Conservation (phyloP, 2,797 vertebrate genomes). For the Merluccius polli region DNA sequence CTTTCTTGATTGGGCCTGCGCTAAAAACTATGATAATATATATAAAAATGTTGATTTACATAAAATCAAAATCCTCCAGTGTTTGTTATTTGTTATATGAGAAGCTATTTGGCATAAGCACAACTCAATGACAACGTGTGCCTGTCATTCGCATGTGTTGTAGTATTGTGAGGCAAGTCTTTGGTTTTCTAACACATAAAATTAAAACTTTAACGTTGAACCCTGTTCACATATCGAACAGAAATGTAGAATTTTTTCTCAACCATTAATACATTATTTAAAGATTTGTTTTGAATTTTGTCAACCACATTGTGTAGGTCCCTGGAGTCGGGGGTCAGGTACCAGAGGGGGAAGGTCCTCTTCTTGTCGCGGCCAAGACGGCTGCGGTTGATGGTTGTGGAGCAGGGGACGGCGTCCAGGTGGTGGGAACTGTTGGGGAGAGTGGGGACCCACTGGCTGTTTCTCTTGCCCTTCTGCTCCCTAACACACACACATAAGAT, state of each 20-base stretch:
- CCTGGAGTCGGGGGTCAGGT: background rate
- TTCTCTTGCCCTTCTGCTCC: constrained; percentile 95
- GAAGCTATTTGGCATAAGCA: background rate
- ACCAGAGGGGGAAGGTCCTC: constrained; percentile 95
- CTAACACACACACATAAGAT: constrained; percentile 51
- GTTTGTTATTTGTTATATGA: too few species aligned
- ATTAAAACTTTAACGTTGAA: background rate
- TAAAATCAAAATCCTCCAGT: background rate
- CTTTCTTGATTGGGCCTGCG: background rate
- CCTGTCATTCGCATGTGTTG: background rate
- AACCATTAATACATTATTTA: background rate
- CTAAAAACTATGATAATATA: background rate
- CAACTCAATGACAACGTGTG: background rate
- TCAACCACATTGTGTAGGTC: background rate
- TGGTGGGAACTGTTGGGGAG: constrained; percentile 98
- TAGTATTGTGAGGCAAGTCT: background rate
- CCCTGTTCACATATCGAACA: background rate
- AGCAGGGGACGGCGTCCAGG: constrained; percentile 93
- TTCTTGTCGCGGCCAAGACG: constrained; percentile 96
- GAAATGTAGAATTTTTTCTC: background rate
- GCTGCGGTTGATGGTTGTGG: constrained; percentile 96
- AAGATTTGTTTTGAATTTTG: background rate
- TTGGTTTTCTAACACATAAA: too few species aligned
- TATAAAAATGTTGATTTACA: too few species aligned
- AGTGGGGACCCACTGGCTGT: constrained; percentile 97